A percentile compares a stretch with the other conserved stretches of the same genome.
phyloP scores from a whole-genome alignment of 2,797 vertebrate genomes.

The Scleropages formosus region DNA sequence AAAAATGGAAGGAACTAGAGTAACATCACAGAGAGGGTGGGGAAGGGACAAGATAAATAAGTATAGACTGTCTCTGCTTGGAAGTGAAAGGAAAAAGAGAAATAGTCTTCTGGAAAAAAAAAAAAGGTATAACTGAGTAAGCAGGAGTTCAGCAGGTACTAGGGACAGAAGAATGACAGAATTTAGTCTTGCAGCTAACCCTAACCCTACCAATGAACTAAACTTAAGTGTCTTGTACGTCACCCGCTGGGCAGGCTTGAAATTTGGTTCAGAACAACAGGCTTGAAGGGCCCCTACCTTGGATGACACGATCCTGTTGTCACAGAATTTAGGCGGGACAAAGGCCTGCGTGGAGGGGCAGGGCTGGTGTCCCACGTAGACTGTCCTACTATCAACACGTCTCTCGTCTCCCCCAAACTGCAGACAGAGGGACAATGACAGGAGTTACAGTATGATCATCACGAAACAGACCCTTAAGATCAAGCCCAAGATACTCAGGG shows the following conservation, averaged over 20 bases:
- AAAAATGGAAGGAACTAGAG: no score
- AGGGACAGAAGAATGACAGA: no score
- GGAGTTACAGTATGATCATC: background rate
- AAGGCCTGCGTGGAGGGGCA: conserved; percentile 73
- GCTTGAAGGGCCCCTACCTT: conserved; percentile 75
- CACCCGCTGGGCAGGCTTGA: background rate
- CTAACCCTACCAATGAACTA: background rate
- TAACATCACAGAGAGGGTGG: conserved; percentile 22
- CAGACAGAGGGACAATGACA: conserved; percentile 5
- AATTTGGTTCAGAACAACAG: no score
- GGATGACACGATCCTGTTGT: conserved; percentile 95
- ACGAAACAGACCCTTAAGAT: background rate
- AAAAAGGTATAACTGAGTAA: no score
- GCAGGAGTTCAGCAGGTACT: no score
- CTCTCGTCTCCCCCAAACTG: conserved; percentile 77
- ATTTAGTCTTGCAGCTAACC: no score
- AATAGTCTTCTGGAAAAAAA: background rate
- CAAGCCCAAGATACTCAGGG: no score
- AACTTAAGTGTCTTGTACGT: no score
- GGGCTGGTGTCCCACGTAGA: conserved; percentile 80
- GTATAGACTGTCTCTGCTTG: conserved; percentile 27
- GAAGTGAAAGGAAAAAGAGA: conserved; percentile 34
- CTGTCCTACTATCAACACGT: conserved; percentile 84
- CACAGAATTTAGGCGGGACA: conserved; percentile 87
- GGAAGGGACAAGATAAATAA: conserved; percentile 18